Base-by-base conservation (phyloP, 2,113 vertebrate genomes). In the Pyrgilauda ruficollis region DNA sequence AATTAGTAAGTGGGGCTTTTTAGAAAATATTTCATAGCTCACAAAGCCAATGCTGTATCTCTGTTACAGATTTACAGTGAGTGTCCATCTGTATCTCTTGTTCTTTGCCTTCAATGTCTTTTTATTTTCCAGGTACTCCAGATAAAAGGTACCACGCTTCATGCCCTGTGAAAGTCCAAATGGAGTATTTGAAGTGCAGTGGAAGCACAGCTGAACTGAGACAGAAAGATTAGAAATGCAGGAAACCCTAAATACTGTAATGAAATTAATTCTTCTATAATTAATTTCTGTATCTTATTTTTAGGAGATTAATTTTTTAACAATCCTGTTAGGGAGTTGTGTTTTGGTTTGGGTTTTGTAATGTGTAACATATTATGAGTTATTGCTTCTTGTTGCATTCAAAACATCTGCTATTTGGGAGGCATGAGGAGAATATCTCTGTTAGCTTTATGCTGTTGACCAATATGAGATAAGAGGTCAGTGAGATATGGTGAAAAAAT, bases 1-100 rank as follows among this genome's bases (percentile, higher is more conserved):
- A n/a, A 66, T 56, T 66, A 44, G 3, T 62, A n/a, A 68, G 23
- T 4, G 2, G 3, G 0, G 0, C 0, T 3, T 47, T 84, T 88
- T 62, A 79, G 41, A 17, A 68, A 70, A 39, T 8, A 26, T 31
- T 86, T 90, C 66, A 22, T 61, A 47, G 13, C 44, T 90, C 66
- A 58, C n/a, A 87, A 79, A 81, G 19, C 1, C 41, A 46, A 3
- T 33, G 37, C 7, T 87, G 16, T 26, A 62, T 70, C 58, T 12
- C 4, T 80, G 30, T 31, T 78, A n/a, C 0, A 75, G 37, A 78
- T 69, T 64, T 81, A 46, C 79, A 80, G 23, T 15, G 41, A 55
- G 50, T 62, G 59, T 50, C 68, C 73, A 76, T 59, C 84, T 92
- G 35, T 67, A 61, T n/a, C 63, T 86, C 31, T 74, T 68, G 53